These are phyloP conservation scores for Silurus aristotelis DNA, from an alignment of 2,797 vertebrate species.

Conservation along the genomic window DNA sequence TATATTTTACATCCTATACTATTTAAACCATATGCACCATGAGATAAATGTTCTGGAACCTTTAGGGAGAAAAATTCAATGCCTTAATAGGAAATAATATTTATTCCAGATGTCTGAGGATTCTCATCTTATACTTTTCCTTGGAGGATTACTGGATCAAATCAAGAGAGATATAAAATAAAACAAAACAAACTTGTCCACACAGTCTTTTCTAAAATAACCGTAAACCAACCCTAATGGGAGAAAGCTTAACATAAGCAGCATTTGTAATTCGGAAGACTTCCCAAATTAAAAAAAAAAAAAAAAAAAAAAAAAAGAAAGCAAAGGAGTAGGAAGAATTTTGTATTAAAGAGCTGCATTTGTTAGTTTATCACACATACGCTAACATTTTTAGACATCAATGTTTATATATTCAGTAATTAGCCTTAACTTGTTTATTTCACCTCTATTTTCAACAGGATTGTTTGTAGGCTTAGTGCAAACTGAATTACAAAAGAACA, in stretches of 20 bases:
- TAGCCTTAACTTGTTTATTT: neutral
- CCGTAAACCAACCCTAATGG: neutral
- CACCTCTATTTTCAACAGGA: neutral
- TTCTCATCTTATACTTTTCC: conserved; percentile 11
- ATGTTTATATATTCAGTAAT: neutral
- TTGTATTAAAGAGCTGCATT: too few relatives aligned
- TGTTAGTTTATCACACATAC: neutral
- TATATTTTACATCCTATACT: neutral
- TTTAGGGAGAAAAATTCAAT: neutral
- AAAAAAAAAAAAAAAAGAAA: neutral
- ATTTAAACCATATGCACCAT: neutral
- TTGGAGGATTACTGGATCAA: conserved; percentile 15
- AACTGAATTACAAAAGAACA: neutral
- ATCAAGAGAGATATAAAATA: neutral
- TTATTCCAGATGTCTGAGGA: conserved; percentile 27
- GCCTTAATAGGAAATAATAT: conserved; percentile 32
- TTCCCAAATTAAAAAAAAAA: neutral
- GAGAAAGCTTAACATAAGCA: neutral
- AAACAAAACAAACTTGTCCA: conserved; percentile 23
- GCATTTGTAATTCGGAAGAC: neutral
- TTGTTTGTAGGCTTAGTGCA: neutral
- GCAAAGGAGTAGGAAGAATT: neutral
- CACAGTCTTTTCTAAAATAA: conserved; percentile 39
- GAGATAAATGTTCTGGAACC: neutral
- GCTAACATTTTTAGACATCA: neutral